Evolutionary conservation across 2,113 vertebrate species (phyloP).

Genomic region (Gambusia affinis): DNA sequence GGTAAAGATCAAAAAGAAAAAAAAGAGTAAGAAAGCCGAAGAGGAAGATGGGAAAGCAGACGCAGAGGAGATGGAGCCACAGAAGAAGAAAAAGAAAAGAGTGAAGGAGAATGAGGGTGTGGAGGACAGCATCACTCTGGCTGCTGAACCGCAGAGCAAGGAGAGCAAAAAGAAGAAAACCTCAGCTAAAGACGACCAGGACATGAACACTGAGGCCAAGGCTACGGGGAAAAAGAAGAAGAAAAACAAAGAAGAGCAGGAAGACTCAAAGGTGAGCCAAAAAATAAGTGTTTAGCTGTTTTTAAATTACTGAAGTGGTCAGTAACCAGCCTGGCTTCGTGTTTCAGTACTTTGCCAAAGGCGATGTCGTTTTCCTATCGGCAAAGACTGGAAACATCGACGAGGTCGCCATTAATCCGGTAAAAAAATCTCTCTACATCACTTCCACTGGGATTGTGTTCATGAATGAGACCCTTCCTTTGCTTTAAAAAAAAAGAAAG

Average conservation of each 20-base stretch:
- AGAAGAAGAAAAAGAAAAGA: slow-evolving; percentile 46
- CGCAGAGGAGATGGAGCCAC: slow-evolving; percentile 35
- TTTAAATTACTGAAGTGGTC: not conserved
- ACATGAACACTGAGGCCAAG: not conserved
- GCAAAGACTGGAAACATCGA: slow-evolving; percentile 69
- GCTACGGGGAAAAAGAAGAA: slow-evolving; percentile 36
- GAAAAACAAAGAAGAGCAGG: slow-evolving; percentile 43
- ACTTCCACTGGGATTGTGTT: no score
- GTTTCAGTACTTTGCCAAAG: slow-evolving; percentile 36
- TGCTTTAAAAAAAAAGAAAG: no score
- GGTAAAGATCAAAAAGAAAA: slow-evolving; percentile 33
- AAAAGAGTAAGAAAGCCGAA: slow-evolving; percentile 2
- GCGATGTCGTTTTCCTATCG: slow-evolving; percentile 64
- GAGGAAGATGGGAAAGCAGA: slow-evolving; percentile 11
- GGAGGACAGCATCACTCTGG: not conserved
- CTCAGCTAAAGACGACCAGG: not conserved
- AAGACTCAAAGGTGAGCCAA: slow-evolving; percentile 40
- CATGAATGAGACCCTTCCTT: no score
- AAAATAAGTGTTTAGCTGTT: not conserved
- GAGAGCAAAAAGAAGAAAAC: slow-evolving; percentile 37
- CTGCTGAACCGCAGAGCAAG: not conserved
- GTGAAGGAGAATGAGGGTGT: not conserved
- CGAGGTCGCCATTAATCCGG: slow-evolving; percentile 70
- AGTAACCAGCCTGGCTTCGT: not conserved
- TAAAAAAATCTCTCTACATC: slow-evolving; percentile 20